Percentiles rank a stretch among this genome's conserved stretches.
Conservation (phyloP, 2,797 vertebrate genomes). For the Galagoides demidoff region DNA sequence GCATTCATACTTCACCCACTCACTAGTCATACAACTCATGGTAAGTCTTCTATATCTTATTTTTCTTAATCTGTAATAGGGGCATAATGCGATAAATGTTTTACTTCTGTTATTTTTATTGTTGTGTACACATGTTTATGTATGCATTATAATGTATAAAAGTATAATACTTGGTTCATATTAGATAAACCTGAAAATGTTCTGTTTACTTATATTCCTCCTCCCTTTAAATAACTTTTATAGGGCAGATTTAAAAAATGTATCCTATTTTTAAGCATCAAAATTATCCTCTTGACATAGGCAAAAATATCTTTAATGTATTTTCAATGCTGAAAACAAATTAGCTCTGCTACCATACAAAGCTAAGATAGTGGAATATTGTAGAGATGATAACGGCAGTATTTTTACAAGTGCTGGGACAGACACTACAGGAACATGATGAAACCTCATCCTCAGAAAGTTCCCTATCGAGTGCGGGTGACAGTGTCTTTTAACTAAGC, state of each 20-base stretch:
- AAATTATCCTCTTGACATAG: neutral
- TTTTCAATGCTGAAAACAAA: slow-evolving; percentile 15
- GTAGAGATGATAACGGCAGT: neutral
- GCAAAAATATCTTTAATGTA: neutral
- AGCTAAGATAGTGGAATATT: neutral
- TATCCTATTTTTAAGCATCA: neutral
- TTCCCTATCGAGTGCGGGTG: neutral
- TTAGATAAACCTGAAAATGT: neutral
- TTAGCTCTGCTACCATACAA: neutral
- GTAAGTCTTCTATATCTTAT: neutral
- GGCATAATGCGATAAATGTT: neutral
- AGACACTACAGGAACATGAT: neutral
- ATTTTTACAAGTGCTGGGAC: neutral
- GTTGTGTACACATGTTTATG: neutral
- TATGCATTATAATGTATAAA: neutral
- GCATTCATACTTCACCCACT: neutral
- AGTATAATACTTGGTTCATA: neutral
- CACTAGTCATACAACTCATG: neutral
- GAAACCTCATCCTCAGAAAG: neutral
- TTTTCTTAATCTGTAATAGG: neutral
- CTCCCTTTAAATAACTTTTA: neutral
- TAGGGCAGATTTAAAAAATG: neutral
- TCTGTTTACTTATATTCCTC: neutral
- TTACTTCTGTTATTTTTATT: neutral
- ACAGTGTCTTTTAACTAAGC: neutral